Evolutionary conservation across 2,113 vertebrate species (phyloP).

Genomic region (Cichladusa arquata): DNA sequence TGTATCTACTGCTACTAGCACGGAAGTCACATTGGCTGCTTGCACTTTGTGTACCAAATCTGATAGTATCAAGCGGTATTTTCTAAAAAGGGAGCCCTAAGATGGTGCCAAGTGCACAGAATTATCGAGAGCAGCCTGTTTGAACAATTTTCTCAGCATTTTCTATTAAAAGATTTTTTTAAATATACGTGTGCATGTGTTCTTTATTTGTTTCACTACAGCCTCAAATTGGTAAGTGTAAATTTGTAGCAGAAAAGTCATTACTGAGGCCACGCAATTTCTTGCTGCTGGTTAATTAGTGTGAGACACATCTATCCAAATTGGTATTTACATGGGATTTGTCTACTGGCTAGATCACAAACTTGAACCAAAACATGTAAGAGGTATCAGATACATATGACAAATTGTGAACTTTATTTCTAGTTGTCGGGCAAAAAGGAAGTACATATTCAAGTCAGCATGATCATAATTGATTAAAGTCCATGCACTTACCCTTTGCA

Average conservation of each 20-base stretch:
- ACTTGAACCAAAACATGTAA: not conserved
- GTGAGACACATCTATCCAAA: fast-evolving
- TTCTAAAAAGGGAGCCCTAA: not conserved
- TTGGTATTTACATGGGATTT: not conserved
- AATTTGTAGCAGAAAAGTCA: not conserved
- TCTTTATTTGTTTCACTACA: not conserved
- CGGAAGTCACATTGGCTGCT: not conserved
- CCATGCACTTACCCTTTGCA: not conserved
- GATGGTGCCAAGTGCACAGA: not conserved
- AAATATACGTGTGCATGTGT: not conserved
- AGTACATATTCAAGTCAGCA: not conserved
- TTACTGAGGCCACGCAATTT: not conserved
- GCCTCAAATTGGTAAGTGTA: not conserved
- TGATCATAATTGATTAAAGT: not conserved
- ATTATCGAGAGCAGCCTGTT: not conserved
- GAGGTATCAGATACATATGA: fast-evolving
- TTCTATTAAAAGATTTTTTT: not conserved
- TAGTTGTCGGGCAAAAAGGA: fast-evolving
- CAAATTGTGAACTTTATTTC: not conserved
- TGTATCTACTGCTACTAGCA: not conserved
- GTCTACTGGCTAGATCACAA: not conserved
- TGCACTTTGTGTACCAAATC: not conserved
- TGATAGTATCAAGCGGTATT: not conserved
- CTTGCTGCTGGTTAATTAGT: not conserved
- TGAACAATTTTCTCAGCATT: not conserved